A percentile compares a stretch with the other conserved stretches of the same genome.
phyloP scores from a whole-genome alignment of 2,113 vertebrate genomes.

The Platichthys stellatus region DNA sequence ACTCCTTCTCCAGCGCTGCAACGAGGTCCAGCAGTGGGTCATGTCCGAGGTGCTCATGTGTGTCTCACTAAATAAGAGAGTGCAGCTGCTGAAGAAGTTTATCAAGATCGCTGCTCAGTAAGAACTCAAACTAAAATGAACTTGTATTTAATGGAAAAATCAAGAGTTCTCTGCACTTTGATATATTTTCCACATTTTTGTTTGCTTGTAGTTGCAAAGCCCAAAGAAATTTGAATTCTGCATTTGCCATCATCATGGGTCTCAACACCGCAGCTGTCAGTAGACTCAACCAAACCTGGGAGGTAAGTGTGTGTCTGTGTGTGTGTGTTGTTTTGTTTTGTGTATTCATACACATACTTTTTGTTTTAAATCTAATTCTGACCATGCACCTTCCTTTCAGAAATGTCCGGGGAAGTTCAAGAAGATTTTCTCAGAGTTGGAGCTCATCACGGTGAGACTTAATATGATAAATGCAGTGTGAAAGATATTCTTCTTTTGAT shows the following conservation, averaged over 20 bases:
- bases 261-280: constrained; percentile 97
- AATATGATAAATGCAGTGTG: neutral
- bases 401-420: constrained; percentile 99
- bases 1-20: constrained; percentile 94
- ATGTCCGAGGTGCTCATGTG: constrained; percentile 97
- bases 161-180: neutral
- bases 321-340: neutral
- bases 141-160: neutral
- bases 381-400: constrained; percentile 69
- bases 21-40: constrained; percentile 98
- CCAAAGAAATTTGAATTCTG: constrained; percentile 96
- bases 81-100: constrained; percentile 98
- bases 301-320: constrained; percentile 81
- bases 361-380: neutral
- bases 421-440: constrained; percentile 98
- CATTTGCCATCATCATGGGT: constrained; percentile 99
- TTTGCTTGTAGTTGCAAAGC: constrained; percentile 92
- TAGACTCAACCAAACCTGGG: constrained; percentile 96
- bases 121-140: constrained; percentile 66
- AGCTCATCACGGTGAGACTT: constrained; percentile 91
- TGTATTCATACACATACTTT: neutral
- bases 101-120: constrained; percentile 99
- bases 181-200: neutral
- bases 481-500: constrained; percentile 11
- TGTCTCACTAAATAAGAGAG: constrained; percentile 91